Evolutionary conservation across 2,113 vertebrate genomes (phyloP).

Genomic region (Leucoraja erinaceus): DNA sequence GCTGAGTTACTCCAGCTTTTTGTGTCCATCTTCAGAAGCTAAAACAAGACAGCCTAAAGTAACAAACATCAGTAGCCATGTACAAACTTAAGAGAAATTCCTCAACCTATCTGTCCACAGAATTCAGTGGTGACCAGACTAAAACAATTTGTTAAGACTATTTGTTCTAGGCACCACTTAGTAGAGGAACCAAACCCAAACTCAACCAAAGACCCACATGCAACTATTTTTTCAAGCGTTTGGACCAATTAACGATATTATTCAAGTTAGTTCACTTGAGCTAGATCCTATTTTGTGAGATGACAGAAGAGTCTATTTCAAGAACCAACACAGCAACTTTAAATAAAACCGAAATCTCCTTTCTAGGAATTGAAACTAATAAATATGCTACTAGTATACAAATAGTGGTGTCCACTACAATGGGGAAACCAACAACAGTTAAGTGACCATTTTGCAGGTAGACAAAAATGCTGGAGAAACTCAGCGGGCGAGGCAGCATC

Average conservation of each 20-base stretch:
- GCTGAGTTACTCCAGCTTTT: too few species aligned
- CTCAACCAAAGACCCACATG: neutral
- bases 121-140: neutral
- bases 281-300: neutral
- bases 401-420: too few species aligned
- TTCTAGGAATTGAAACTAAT: neutral
- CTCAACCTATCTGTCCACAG: neutral
- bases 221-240: neutral
- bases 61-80: neutral
- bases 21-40: neutral
- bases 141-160: neutral
- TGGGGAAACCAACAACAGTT: too few species aligned
- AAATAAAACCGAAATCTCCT: neutral
- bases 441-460: too few species aligned
- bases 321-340: neutral
- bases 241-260: neutral
- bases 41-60: neutral
- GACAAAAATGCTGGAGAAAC: too few species aligned
- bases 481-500: too few species aligned
- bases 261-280: neutral
- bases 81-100: neutral
- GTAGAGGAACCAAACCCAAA: neutral
- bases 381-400: too few species aligned
- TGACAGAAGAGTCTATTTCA: neutral
- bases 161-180: neutral